Base-by-base conservation (phyloP, 2,113 vertebrate genomes). In the Pygoscelis adeliae region DNA sequence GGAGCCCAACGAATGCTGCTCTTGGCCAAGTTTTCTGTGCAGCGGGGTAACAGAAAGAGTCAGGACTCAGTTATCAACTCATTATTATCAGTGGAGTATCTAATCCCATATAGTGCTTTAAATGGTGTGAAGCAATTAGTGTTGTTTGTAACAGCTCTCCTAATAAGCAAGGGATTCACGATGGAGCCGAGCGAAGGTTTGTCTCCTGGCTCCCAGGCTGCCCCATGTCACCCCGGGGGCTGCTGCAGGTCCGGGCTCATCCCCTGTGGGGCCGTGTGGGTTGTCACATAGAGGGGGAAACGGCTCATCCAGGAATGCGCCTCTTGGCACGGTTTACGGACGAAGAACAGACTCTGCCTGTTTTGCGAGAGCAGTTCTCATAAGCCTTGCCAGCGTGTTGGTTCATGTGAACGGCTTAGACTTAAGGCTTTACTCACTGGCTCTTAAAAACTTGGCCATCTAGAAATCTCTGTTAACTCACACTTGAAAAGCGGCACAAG, bases 401-500 rank as follows among this genome's bases (percentile, higher is more conserved):
- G 55, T 44, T 66, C 46, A 18, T 3, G 23, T 21, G 50, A 50
- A 40, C 13, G 7, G 29, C 49, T 29, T 9, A 32, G 27, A 15
- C 42, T 19, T 42, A 17, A 20, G 30, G 16, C 32, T 46, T 66
- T 47, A 34, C 65, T 70, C n/a, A 19, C 13, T 15, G 21, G 26
- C 38, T 79, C 49, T 46, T 15, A 67, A 13, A 40, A 44, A 11
- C 17, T 42, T 17, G 66, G 23, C 19, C 8, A 2, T 16, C 34
- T 23, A 27, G 66, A 50, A 50, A 44, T 4, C 63, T 6, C 63
- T 25, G 21, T 23, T 27, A 13, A 5, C 52, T 56, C 56, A 30
- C 32, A 34, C 49, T 4, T 15, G 10, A 15, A 22, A 30, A 17
- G 13, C 0, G 5, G 1, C 30, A 6, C 0, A 2, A 36, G 25